Percentiles rank a stretch among this genome's conserved stretches.
Evolutionary conservation across 1,140 invertebrate species (phyloP).

Genomic region (Mycetomoellerius zeteki): DNA sequence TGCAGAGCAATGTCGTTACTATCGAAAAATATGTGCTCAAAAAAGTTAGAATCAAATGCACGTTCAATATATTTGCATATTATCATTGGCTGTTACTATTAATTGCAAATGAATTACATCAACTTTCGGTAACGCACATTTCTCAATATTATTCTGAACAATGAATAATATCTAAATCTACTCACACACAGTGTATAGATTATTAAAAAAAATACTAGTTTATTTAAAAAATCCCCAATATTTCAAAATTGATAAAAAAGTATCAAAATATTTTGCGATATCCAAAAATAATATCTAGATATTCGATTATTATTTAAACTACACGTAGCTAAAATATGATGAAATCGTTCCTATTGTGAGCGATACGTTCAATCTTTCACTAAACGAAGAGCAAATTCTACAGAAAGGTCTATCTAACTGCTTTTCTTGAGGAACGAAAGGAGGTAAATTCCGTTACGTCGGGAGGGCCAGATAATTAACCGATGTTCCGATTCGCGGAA

Average conservation of each 20-base stretch:
- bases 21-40: neutral
- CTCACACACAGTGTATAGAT: neutral
- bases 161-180: neutral
- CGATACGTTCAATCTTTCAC: neutral
- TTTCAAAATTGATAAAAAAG: neutral
- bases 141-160: neutral
- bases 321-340: neutral
- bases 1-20: neutral
- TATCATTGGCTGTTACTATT: neutral
- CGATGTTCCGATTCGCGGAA: conserved; percentile 75
- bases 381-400: conserved; percentile 37
- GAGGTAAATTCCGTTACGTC: conserved; percentile 67
- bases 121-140: neutral
- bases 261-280: neutral
- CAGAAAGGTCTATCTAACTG: conserved; percentile 28
- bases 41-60: conserved; percentile 5
- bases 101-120: neutral
- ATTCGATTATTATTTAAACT: neutral
- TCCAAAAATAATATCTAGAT: neutral
- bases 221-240: neutral
- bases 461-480: conserved; percentile 69
- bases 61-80: neutral
- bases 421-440: conserved; percentile 31
- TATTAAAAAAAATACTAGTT: neutral
- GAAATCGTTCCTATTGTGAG: neutral